These are phyloP conservation scores for Mythimna lalbum DNA, from an alignment of 2,888 invertebrate species.

Conservation along the genomic window DNA sequence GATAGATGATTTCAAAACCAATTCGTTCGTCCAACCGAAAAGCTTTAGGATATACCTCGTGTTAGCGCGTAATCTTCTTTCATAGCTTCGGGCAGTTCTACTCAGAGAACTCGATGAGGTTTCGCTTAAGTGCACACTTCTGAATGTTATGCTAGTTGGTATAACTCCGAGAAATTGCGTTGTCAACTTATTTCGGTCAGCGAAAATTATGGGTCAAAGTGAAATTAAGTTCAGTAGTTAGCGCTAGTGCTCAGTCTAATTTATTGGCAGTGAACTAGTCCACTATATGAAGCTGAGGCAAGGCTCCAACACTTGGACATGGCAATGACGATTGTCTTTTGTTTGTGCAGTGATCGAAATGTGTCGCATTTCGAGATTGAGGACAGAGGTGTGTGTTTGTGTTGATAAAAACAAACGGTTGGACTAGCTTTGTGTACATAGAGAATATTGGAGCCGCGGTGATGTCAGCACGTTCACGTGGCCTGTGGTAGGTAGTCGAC, in stretches of 20 bases:
- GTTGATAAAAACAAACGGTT: slow-evolving; percentile 52
- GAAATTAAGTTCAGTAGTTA: slow-evolving; percentile 46
- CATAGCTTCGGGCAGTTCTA: slow-evolving; percentile 58
- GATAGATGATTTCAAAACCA: slow-evolving; percentile 72
- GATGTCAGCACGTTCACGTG: slow-evolving; percentile 46
- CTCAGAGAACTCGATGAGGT: slow-evolving; percentile 61
- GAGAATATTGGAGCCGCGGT: slow-evolving; percentile 46
- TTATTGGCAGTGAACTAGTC: slow-evolving; percentile 13
- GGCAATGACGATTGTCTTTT: slow-evolving; percentile 3
- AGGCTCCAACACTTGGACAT: background rate
- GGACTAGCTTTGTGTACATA: slow-evolving; percentile 38
- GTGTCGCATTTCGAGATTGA: slow-evolving; percentile 26
- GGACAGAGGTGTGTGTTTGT: slow-evolving; percentile 50
- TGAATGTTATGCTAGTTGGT: slow-evolving; percentile 32
- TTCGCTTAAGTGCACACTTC: slow-evolving; percentile 33
- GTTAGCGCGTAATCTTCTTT: slow-evolving; percentile 72
- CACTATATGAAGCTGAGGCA: background rate
- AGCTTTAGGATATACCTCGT: slow-evolving; percentile 69
- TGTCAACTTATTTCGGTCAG: slow-evolving; percentile 41
- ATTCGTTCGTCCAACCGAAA: slow-evolving; percentile 70
- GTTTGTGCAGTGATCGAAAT: slow-evolving; percentile 29
- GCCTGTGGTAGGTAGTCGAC: slow-evolving; percentile 9
- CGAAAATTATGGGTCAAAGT: slow-evolving; percentile 30
- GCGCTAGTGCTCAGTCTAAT: slow-evolving; percentile 8
- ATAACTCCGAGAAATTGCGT: slow-evolving; percentile 37